Conservation (phyloP, 2,888 invertebrate species). For the Ophion ellenae region DNA sequence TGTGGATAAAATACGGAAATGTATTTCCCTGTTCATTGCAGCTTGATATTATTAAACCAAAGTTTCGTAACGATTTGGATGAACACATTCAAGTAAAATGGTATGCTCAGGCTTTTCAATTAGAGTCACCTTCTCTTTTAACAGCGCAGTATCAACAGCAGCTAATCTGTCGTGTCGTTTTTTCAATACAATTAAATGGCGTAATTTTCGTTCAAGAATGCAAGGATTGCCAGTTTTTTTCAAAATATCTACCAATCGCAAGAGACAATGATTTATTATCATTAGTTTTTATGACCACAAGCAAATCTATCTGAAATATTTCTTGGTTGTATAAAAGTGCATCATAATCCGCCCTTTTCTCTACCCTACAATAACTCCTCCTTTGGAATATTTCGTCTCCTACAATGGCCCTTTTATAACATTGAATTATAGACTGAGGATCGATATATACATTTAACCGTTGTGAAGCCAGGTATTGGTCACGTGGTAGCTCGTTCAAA, state of each 20-base stretch:
- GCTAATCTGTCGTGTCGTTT: slow-evolving; percentile 13
- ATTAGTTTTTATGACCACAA: slow-evolving; percentile 12
- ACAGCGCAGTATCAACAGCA: slow-evolving; percentile 12
- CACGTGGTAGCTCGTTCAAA: slow-evolving; percentile 16
- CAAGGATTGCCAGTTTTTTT: slow-evolving; percentile 25
- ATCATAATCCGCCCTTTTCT: slow-evolving; percentile 52
- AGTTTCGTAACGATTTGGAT: slow-evolving; percentile 29
- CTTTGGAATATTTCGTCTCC: slow-evolving; percentile 38
- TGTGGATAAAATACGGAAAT: too few species aligned
- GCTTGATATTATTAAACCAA: slow-evolving; percentile 2
- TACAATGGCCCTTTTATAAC: slow-evolving; percentile 37
- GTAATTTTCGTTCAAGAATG: slow-evolving; percentile 32
- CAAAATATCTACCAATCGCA: slow-evolving; percentile 36
- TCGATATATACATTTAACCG: slow-evolving; percentile 51
- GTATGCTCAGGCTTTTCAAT: slow-evolving; percentile 13
- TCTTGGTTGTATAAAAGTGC: slow-evolving; percentile 28
- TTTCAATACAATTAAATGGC: slow-evolving; percentile 16
- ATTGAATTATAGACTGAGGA: slow-evolving; percentile 9
- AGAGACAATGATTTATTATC: not conserved
- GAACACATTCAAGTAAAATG: slow-evolving; percentile 31
- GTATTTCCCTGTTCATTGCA: too few species aligned
- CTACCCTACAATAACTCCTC: slow-evolving; percentile 26
- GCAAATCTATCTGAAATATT: slow-evolving; percentile 44
- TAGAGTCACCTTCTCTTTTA: slow-evolving; percentile 46
- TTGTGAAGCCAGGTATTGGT: slow-evolving; percentile 52